Evolutionary conservation across 2,113 vertebrate genomes (phyloP).

Genomic region (Mesitornis unicolor): DNA sequence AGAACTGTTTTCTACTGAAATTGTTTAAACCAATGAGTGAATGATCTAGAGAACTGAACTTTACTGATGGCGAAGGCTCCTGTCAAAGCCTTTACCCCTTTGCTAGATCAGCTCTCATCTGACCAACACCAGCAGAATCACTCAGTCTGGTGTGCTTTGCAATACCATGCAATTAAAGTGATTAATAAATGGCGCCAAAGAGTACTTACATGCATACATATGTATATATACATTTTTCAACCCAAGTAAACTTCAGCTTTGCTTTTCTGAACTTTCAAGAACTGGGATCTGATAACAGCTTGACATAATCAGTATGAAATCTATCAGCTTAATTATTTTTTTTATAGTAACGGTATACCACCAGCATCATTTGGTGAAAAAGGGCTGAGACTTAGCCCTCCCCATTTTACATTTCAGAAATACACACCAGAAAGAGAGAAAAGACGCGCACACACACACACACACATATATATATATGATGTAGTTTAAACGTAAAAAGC

Average conservation of each 20-base stretch:
- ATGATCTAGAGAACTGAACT: accelerated
- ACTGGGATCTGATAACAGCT: background rate
- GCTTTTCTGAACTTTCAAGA: background rate
- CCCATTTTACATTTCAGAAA: background rate
- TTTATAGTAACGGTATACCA: background rate
- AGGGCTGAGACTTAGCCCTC: background rate
- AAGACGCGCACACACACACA: background rate
- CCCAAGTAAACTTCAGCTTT: background rate
- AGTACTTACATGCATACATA: background rate
- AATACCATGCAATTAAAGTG: accelerated
- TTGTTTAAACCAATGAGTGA: background rate
- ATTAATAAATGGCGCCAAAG: background rate
- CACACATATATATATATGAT: background rate
- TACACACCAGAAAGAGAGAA: background rate
- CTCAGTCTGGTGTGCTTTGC: background rate
- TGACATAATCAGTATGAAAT: background rate
- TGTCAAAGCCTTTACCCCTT: background rate
- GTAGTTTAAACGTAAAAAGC: background rate
- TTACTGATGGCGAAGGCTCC: accelerated
- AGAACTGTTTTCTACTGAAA: background rate
- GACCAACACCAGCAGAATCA: accelerated
- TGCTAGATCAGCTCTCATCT: background rate
- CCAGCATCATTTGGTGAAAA: background rate
- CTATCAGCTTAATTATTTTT: background rate
- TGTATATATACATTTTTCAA: background rate